phyloP scores from a whole-genome alignment of 2,797 vertebrate species.

The Cyprinella venusta region DNA sequence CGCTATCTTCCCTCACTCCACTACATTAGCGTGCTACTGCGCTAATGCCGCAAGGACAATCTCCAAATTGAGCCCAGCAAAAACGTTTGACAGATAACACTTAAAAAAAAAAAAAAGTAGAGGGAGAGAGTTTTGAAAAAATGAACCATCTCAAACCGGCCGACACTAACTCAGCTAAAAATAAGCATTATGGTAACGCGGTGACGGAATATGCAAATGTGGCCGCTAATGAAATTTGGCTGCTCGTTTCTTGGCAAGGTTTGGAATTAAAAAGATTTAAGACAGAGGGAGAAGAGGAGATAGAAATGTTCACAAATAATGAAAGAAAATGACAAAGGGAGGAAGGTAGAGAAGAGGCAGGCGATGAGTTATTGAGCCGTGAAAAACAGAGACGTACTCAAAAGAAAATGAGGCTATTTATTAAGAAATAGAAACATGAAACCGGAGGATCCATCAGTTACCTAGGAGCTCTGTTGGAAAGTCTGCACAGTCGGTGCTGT shows the following conservation, averaged over 20 bases:
- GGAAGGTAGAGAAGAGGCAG: conserved; percentile 16
- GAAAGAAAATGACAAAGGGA: conserved; percentile 35
- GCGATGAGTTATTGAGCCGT: conserved; percentile 27
- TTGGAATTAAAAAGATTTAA: conserved; percentile 38
- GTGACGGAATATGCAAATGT: conserved; percentile 36
- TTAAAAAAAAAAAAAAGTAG: background rate
- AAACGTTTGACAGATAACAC: conserved; percentile 9
- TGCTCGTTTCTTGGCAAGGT: conserved; percentile 7
- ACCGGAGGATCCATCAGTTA: conserved; percentile 30
- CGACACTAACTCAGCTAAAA: conserved; percentile 21
- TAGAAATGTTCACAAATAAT: conserved; percentile 22
- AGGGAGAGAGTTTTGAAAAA: conserved; percentile 1
- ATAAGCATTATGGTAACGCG: conserved; percentile 3
- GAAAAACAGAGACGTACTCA: conserved; percentile 36
- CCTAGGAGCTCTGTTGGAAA: background rate
- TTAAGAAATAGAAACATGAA: conserved; percentile 38
- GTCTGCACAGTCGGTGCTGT: background rate
- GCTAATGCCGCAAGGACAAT: conserved; percentile 25
- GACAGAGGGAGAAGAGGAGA: conserved; percentile 12
- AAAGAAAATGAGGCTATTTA: conserved; percentile 37
- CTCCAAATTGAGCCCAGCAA: conserved; percentile 28
- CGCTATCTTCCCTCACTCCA: conserved; percentile 25
- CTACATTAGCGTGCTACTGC: conserved; percentile 19
- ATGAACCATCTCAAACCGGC: background rate
- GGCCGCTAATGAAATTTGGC: conserved; percentile 39